Evolutionary conservation across 2,113 vertebrate species (phyloP), one percentile per base, ranked within the genome.

Genomic region (Corydoras sp.): DNA sequence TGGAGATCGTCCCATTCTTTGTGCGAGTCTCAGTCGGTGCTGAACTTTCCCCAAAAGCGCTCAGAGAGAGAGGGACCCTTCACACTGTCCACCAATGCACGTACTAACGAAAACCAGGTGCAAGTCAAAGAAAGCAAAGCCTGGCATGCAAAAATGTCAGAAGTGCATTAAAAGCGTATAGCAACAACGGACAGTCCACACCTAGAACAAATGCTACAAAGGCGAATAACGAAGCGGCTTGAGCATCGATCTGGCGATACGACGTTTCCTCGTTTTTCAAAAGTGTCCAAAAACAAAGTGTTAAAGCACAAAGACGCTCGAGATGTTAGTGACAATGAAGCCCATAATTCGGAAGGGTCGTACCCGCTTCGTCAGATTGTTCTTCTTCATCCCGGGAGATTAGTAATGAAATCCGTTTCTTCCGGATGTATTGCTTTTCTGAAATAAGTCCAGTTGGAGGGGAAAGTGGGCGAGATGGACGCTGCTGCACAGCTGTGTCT

Each of bases 361-460:
- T 88, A 93, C 92, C 91, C 91, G 83, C 81, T 92, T 92, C 3
- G 82, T 54, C 32, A 90, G 85, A 82, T 88, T 85, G 78, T 87
- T 92, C 77, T 93, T 93, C 88, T 91, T 93, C 92, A 93, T 93
- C 67, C 48, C 14, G 60, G 63, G 55, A 58, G 53, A 55, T 58
- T 50, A 50, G 35, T 53, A 54, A 32, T 60, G 35, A 67, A 58
- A 70, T 66, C 71, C 30, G 70, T 65, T 62, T 60, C 69, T 66
- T 71, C 70, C 55, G 54, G 71, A 29, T 71, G 24, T 62, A 71
- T 66, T 50, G 58, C 53, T 63, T 75, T 68, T 59, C 69, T 50
- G 49, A 56, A 55, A 32, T 9, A 67, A 66, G 24, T 63, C 58
- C 69, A 58, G 59, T 32, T 4, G 62, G 29, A 11, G 43, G 3